phyloP scores from a whole-genome alignment of 2,797 vertebrate genomes.

The Vespertilio murinus region DNA sequence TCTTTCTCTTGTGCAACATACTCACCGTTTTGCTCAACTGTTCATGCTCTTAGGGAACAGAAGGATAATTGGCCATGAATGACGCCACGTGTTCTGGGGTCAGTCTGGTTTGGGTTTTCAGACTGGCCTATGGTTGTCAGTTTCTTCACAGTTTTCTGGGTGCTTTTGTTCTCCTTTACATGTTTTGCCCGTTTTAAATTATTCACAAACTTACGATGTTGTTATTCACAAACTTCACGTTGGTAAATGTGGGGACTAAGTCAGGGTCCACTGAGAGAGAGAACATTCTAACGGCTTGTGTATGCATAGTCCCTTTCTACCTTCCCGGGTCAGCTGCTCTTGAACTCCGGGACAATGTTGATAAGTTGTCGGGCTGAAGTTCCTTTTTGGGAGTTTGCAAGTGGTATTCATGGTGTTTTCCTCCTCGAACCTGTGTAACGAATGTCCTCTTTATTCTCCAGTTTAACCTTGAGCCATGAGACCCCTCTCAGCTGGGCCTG shows the following conservation, averaged over 20 bases:
- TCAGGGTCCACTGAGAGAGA: neutral
- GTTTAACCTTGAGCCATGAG: constrained; percentile 48
- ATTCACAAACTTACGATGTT: neutral
- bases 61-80: neutral
- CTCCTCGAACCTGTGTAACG: neutral
- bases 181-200: neutral
- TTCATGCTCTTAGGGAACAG: neutral
- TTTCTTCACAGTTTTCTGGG: neutral
- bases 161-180: constrained; percentile 15
- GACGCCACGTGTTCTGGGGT: neutral
- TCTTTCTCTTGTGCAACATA: neutral
- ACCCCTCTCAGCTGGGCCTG: constrained; percentile 23
- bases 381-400: neutral
- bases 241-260: neutral
- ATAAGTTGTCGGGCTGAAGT: neutral
- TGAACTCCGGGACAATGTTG: neutral
- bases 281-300: neutral
- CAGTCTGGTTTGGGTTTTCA: neutral
- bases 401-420: neutral
- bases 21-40: neutral
- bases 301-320: neutral
- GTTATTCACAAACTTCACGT: neutral
- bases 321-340: neutral
- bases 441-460: neutral
- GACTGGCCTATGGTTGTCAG: neutral